Base-by-base conservation (phyloP, 2,888 invertebrate species). In the Myopa testacea region DNA sequence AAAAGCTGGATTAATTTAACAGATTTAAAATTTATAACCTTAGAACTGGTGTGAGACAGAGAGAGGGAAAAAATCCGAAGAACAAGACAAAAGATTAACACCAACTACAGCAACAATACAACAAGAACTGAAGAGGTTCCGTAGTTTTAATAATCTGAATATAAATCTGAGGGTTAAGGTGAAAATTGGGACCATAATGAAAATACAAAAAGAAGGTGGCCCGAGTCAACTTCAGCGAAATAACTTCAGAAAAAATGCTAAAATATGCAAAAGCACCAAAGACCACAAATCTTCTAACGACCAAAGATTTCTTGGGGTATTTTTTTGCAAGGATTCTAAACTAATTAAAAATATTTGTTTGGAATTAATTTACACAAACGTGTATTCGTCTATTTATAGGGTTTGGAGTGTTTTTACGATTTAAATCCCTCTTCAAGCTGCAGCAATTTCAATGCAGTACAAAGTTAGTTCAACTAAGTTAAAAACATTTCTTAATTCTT, bases 1-100 rank as follows among this genome's bases (percentile, higher is more conserved):
- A 82, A 82, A 82, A 80, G 80, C 78, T 76, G 84, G 84, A 86
- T 86, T 87, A 87, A 87, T 85, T 86, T 84, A 86, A 83, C 86
- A 86, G 84, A 88, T 88, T 88, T 88, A 86, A 87, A 88, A 88
- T 88, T 88, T 88, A 88, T 87, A 87, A 86, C 87, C 84, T 82
- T 81, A 82, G 79, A 73, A 77, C 63, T 70, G 74, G 72, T 63
- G 37, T 26, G 50, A 62, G 38, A 63, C 14, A 69, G 52, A 76
- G n/a, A 26, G 65, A 52, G 71, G 55, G 3, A 10, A 45, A 45
- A 45, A 45, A 26, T 2, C 26, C 26, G 26, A 26, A 26, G 26
- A 26, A 26, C 26, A 26, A 26, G 26, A 75, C 38, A 68, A 65
- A 73, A 63, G 6, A 12, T 16, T 5, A 6, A 55, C 55, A 67